Percentiles rank a stretch among this genome's conserved stretches.
Conservation (phyloP, 2,113 vertebrate genomes). For the Atlantisia rogersi region DNA sequence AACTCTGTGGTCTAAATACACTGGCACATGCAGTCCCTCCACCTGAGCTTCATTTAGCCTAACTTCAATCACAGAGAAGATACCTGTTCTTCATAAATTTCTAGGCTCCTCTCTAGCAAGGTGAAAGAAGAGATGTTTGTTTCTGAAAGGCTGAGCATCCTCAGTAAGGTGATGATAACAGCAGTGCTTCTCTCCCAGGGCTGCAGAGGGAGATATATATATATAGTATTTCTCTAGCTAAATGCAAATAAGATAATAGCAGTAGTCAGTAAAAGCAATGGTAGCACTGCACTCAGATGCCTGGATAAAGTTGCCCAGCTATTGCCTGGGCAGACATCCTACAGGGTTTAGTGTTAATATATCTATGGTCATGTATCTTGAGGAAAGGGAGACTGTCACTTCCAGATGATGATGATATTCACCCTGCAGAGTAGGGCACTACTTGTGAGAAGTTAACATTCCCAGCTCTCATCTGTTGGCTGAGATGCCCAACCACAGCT, state of each 20-base stretch:
- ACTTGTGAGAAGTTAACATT: accelerated
- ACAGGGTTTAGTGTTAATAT: accelerated
- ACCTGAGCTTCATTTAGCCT: neutral
- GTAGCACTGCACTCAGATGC: neutral
- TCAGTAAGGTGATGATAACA: neutral
- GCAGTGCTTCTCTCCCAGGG: neutral
- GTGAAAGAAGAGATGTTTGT: neutral
- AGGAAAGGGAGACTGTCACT: neutral
- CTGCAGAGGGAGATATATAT: neutral
- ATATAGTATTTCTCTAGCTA: neutral
- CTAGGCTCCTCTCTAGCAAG: neutral
- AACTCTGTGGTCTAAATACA: neutral
- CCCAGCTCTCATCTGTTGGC: neutral
- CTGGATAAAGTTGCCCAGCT: neutral
- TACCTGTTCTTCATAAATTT: neutral
- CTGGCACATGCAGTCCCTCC: neutral
- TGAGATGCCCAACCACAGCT: neutral
- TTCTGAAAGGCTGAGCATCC: neutral
- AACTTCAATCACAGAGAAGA: neutral
- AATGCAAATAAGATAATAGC: neutral
- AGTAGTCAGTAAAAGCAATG: neutral
- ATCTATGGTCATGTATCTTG: accelerated
- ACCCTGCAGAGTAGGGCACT: neutral
- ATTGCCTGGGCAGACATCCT: neutral
- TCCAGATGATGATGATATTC: accelerated